These are phyloP conservation scores for Philopedon plagiatum DNA, from an alignment of 2,888 invertebrate genomes.

Conservation along the genomic window DNA sequence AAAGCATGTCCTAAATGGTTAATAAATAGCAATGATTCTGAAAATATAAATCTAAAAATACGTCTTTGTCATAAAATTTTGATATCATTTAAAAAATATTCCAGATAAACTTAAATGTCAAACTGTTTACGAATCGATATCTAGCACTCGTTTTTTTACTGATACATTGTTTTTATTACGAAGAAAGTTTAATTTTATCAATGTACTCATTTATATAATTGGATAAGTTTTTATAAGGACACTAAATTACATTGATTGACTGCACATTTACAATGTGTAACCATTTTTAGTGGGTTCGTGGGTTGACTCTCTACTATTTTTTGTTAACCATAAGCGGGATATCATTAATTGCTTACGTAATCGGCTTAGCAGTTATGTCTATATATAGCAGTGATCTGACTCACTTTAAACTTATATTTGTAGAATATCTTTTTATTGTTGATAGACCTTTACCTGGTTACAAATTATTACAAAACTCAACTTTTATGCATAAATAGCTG, in stretches of 20 bases:
- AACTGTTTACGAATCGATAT: neutral
- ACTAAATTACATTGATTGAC: constrained; percentile 5
- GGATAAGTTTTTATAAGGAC: constrained; percentile 5
- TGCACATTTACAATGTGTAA: constrained; percentile 32
- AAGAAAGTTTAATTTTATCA: constrained; percentile 10
- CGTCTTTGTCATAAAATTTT: neutral
- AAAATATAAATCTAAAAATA: constrained; percentile 4
- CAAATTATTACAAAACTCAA: neutral
- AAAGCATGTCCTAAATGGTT: too few species aligned
- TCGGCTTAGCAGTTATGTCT: constrained; percentile 56
- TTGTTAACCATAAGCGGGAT: constrained; percentile 51
- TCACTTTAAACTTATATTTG: constrained; percentile 39
- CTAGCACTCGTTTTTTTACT: neutral
- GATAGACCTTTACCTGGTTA: constrained; percentile 32
- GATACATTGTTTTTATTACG: neutral
- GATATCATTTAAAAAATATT: neutral
- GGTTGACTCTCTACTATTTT: constrained; percentile 25
- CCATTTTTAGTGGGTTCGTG: constrained; percentile 39
- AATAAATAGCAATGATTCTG: too few species aligned
- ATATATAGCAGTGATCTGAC: constrained; percentile 62
- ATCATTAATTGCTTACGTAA: constrained; percentile 56
- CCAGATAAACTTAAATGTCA: neutral
- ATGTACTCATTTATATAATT: neutral
- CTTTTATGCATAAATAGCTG: neutral
- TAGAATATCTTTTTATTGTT: neutral